Base-by-base conservation (phyloP, 2,888 invertebrate species). In the Thecophora atra region DNA sequence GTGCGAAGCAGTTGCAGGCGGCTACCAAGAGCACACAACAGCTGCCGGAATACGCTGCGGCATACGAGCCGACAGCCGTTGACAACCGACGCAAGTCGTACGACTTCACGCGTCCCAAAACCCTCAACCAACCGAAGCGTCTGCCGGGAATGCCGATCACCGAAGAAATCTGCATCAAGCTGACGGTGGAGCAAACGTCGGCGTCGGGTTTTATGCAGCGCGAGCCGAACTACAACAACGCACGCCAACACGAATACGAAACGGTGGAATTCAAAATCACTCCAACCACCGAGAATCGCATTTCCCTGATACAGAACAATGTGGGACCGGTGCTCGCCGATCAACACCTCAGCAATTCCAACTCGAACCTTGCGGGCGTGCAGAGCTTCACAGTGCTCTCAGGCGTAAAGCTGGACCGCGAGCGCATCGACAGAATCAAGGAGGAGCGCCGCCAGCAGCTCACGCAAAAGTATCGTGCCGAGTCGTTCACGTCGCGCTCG, bases 391-490 rank as follows among this genome's bases (percentile, higher is more conserved):
- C 83, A 26, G 86, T 89, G 0, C 87, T 90, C 8, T 89, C 90
- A 71, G 87, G 85, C 26, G 87, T 87, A 52, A 90, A 92, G 74
- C 82, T 91, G 26, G 92, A 93, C 79, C 88, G 96, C 63, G 95
- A 96, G 81, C 87, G 96, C 62, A 95, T 96, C 76, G 95, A 96
- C 85, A 93, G 93, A 83, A 96, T 96, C 83, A 96, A 96, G 87
- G 95, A 96, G 82, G 96, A 96, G 82, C 88, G 96, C n/a, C 88
- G 96, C 67, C 92, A 91, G 78, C 94, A 94, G 80, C 86, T 96
- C 17, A 90, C 95, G 62, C 95, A 96, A 82, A 95, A 95, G 84
- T 95, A 95, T 83, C 92, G 94, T 75, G 92, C 94, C 1, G 94
- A 94, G 78, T 92, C 94, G 13, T 92, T 95, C 73, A 89, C 89